Conservation (phyloP, 1,140 invertebrate genomes). For the Drosophila teissieri region DNA sequence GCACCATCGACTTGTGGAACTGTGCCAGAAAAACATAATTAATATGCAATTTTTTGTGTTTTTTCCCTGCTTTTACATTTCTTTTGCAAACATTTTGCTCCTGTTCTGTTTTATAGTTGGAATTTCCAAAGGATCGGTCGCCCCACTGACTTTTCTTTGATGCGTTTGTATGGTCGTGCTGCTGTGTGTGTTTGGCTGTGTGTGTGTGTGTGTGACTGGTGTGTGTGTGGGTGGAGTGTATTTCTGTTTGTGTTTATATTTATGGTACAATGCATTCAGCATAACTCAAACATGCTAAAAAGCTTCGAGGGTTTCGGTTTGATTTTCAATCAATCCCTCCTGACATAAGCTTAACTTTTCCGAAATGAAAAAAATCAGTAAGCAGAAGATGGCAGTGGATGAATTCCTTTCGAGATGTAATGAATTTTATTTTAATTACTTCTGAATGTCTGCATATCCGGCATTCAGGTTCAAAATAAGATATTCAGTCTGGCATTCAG, state of each 20-base stretch:
- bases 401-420: background rate
- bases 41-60: constrained; percentile 78
- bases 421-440: background rate
- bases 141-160: constrained; percentile 53
- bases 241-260: constrained; percentile 63
- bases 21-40: constrained; percentile 82
- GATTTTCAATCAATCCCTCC: constrained; percentile 72
- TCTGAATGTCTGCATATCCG: no score
- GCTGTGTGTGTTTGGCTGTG: constrained; percentile 12
- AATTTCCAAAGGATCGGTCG: constrained; percentile 45
- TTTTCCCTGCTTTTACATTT: constrained; percentile 59
- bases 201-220: constrained; percentile 16
- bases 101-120: constrained; percentile 53
- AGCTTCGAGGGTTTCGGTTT: constrained; percentile 71
- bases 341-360: background rate
- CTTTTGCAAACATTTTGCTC: constrained; percentile 52
- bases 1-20: constrained; percentile 52
- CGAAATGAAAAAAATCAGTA: background rate
- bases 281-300: constrained; percentile 76
- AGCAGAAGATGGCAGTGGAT: constrained; percentile 2
- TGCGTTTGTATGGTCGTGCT: constrained; percentile 21
- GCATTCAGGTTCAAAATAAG: background rate
- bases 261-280: constrained; percentile 77
- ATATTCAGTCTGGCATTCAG: background rate
- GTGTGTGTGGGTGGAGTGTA: constrained; percentile 14